Evolutionary conservation across 1,140 invertebrate species (phyloP).

Genomic region (Hyles euphorbiae): DNA sequence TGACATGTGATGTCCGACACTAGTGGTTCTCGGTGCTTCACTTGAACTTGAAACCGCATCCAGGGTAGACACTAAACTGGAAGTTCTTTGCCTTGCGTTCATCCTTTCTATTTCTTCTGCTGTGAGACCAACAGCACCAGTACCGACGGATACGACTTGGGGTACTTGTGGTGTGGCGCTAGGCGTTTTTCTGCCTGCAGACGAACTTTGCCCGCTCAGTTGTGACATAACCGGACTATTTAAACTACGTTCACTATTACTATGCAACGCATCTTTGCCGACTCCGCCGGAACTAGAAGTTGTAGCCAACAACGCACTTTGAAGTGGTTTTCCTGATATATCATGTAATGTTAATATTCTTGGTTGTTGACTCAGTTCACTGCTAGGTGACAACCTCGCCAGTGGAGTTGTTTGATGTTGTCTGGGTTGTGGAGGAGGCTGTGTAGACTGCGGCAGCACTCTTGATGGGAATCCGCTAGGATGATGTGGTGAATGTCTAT

Average conservation of each 20-base stretch:
- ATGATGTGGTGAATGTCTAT: slow-evolving; percentile 83
- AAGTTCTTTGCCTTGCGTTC: slow-evolving; percentile 89
- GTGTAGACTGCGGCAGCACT: slow-evolving; percentile 81
- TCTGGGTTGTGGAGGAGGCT: slow-evolving; percentile 79
- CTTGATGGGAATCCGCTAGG: slow-evolving; percentile 81
- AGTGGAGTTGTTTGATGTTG: slow-evolving; percentile 91
- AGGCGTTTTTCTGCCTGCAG: slow-evolving; percentile 81
- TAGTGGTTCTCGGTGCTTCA: slow-evolving; percentile 83
- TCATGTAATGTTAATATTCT: slow-evolving; percentile 94
- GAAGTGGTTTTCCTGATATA: slow-evolving; percentile 93
- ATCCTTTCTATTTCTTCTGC: slow-evolving; percentile 95
- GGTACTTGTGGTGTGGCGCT: slow-evolving; percentile 78
- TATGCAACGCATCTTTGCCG: slow-evolving; percentile 88
- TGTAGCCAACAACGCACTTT: slow-evolving; percentile 90
- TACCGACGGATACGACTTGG: slow-evolving; percentile 77
- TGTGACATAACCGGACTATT: slow-evolving; percentile 95
- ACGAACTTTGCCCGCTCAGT: slow-evolving; percentile 88
- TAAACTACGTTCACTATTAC: slow-evolving; percentile 91
- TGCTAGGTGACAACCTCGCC: slow-evolving; percentile 92
- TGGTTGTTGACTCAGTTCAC: slow-evolving; percentile 93
- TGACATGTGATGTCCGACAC: slow-evolving; percentile 78
- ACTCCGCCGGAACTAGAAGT: slow-evolving; percentile 90
- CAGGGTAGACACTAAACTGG: slow-evolving; percentile 92
- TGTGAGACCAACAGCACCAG: slow-evolving; percentile 87
- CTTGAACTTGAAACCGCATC: slow-evolving; percentile 95